Conservation (phyloP, 2,888 invertebrate species). For the Tachystola acroxantha region DNA sequence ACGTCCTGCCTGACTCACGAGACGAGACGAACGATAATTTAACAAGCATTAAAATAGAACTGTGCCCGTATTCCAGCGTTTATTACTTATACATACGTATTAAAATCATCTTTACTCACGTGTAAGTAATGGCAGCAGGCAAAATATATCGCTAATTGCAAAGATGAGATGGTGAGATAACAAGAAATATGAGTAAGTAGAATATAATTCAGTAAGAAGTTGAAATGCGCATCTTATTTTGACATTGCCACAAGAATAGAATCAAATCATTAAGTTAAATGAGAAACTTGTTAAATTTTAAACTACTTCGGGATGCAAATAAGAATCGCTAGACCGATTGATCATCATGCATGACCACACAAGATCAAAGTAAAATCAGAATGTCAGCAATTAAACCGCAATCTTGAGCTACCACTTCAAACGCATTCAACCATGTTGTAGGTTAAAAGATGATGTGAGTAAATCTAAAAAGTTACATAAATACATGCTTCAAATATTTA, state of each 20-base stretch:
- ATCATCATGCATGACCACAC: conserved; percentile 17
- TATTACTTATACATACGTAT: no score
- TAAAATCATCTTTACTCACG: no score
- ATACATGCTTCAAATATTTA: neutral
- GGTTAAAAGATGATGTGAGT: neutral
- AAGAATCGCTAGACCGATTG: conserved; percentile 12
- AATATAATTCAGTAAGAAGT: no score
- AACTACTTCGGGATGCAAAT: conserved; percentile 8
- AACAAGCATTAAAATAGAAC: conserved; percentile 48
- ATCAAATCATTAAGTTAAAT: no score
- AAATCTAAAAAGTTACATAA: neutral
- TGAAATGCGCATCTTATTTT: no score
- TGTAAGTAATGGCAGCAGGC: no score
- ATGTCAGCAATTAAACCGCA: conserved; percentile 13
- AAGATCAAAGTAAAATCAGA: conserved; percentile 23
- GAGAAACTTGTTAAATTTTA: conserved; percentile 5
- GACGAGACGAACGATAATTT: conserved; percentile 47
- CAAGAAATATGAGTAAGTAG: no score
- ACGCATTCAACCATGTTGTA: conserved; percentile 1
- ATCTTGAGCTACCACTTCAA: conserved; percentile 14
- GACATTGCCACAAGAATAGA: no score
- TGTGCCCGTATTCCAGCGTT: conserved; percentile 16
- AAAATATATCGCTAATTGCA: no score
- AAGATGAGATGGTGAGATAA: no score
- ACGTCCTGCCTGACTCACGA: conserved; percentile 26